These are phyloP conservation scores for Charaxes varanes DNA, from an alignment of 1,140 invertebrate genomes.

Conservation along the genomic window DNA sequence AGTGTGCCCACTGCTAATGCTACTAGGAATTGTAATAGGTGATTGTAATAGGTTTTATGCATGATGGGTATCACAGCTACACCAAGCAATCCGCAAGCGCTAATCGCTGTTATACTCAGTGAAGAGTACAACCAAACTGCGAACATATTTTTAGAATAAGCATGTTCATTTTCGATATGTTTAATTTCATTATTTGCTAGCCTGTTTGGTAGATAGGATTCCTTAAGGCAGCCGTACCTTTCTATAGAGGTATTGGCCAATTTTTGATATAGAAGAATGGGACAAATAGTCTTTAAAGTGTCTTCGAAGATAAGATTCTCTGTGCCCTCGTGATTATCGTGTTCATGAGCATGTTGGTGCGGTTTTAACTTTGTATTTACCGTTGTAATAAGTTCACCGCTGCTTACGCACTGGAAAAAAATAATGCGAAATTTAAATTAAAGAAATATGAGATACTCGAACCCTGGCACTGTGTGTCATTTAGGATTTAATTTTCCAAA, in stretches of 20 bases:
- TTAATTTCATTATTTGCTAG: slow-evolving; percentile 16
- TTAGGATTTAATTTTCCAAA: too few species aligned
- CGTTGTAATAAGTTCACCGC: slow-evolving; percentile 57
- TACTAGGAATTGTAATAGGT: slow-evolving; percentile 92
- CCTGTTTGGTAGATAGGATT: slow-evolving; percentile 31
- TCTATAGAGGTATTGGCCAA: slow-evolving; percentile 70
- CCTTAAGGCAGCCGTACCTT: slow-evolving; percentile 74
- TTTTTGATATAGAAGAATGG: slow-evolving; percentile 79
- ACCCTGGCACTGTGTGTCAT: too few species aligned
- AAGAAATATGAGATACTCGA: too few species aligned
- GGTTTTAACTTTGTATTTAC: slow-evolving; percentile 62
- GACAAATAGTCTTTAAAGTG: slow-evolving; percentile 76
- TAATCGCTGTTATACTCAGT: slow-evolving; percentile 87
- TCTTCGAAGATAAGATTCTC: slow-evolving; percentile 41
- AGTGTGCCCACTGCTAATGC: slow-evolving; percentile 93
- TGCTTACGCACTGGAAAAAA: slow-evolving; percentile 64
- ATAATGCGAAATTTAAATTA: too few species aligned
- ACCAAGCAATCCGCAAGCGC: slow-evolving; percentile 87
- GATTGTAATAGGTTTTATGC: slow-evolving; percentile 92
- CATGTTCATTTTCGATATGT: slow-evolving; percentile 27
- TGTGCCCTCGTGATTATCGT: slow-evolving; percentile 34
- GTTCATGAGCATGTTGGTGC: slow-evolving; percentile 28
- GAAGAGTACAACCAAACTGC: slow-evolving; percentile 88
- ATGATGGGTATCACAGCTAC: slow-evolving; percentile 92
- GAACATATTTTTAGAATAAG: slow-evolving; percentile 53